Evolutionary conservation across 2,797 vertebrate species (phyloP), one percentile per base, ranked within the genome.

Genomic region (Acridotheres tristis): DNA sequence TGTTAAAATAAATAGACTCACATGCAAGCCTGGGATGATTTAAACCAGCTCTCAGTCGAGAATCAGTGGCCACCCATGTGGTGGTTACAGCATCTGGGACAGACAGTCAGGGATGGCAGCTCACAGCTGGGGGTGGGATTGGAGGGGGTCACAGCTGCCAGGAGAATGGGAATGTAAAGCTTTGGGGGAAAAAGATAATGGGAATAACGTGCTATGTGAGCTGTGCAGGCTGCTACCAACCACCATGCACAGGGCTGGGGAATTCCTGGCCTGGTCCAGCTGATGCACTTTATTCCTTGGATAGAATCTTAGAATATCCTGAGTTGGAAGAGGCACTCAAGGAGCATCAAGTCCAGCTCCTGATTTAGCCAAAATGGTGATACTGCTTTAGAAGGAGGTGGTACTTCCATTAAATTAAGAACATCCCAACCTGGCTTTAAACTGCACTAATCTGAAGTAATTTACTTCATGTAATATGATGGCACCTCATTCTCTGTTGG

Each of bases 1-100:
- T 16, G 4, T 80, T 95, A 84, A 94, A 94, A 94, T 96, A 96
- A 96, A 96, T 89, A 93, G 83, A 88, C 82, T 92, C 59, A 50
- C 67, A 77, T 65, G 78, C 10, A 36, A 76, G 88, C 42, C 38
- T 3, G 3, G 66, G 77, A 87, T 94, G 83, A 88, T 94, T 92
- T 92, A 88, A 85, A 89, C 91, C 91, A 86, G 43, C 68, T 69
- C 71, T 34, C 62, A 59, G 40, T 54, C 0, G 1, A 87, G 89
- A 72, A 76, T 40, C 88, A 79, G 76, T 0, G 13, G 74, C 94
- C 93, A 92, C 86, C 92, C 88, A 94, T 26, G 8, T 42, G 18
- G 90, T 7, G 9, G 65, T 67, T 66, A 47, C 86, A 1, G 7
- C 45, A 55, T 57, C 53, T 61, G 90, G 94, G 81, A 55, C 75